A percentile compares a stretch with the other conserved stretches of the same genome.
These are phyloP conservation scores for Mus musculus DNA, from an alignment of 2,113 vertebrate genomes.

Conservation along the genomic window GRCm39 chr3:104658501-104659000, in stretches of 20 bases:
- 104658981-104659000: not conserved
- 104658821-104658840: slow-evolving; percentile 58
- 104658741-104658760: not conserved
- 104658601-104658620: not conserved
- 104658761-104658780: not conserved
- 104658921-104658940: not conserved
- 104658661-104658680: not conserved
- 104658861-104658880: not conserved
- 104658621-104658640: not conserved
- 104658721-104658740: not conserved
- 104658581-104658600: not conserved
- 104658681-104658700: not conserved
- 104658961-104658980: not conserved
- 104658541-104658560: not conserved
- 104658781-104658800: not conserved
- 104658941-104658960: not conserved
- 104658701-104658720: not conserved
- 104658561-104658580: not conserved
- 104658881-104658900: not conserved
- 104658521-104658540: not conserved
- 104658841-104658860: not conserved
- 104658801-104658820: not conserved
- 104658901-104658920: not conserved
- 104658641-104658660: not conserved
- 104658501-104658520: not conserved